Conservation (phyloP, 2,113 vertebrate genomes). For the Macroglossus sobrinus region DNA sequence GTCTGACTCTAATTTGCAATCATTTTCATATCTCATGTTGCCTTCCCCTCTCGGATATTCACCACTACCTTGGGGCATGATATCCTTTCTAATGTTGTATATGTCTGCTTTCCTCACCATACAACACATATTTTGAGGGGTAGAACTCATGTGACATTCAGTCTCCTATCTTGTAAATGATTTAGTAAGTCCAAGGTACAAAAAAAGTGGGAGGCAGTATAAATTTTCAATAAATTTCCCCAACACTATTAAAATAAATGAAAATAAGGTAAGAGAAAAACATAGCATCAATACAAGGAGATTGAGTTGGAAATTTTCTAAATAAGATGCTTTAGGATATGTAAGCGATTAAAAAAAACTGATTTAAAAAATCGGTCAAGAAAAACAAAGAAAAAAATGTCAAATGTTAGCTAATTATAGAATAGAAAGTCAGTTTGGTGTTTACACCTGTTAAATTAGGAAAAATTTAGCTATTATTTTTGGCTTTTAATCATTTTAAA, state of each 20-base stretch:
- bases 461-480: background rate
- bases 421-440: background rate
- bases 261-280: background rate
- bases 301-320: background rate
- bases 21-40: background rate
- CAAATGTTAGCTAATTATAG: slow-evolving; percentile 44
- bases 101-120: background rate
- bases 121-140: background rate
- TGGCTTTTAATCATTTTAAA: slow-evolving; percentile 28
- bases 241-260: background rate
- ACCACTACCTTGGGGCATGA: rapidly evolving
- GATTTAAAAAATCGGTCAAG: background rate
- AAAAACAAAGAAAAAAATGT: slow-evolving; percentile 13
- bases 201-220: background rate
- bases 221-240: background rate
- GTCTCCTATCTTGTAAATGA: background rate
- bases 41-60: rapidly evolving
- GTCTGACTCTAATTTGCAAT: rapidly evolving
- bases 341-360: background rate
- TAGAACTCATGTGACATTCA: background rate
- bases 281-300: background rate
- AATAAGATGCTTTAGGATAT: background rate
- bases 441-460: background rate
- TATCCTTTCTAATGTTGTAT: background rate
- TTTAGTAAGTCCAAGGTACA: background rate